Conservation (phyloP, 2,113 vertebrate genomes). For the Phodopus roborovskii region DNA sequence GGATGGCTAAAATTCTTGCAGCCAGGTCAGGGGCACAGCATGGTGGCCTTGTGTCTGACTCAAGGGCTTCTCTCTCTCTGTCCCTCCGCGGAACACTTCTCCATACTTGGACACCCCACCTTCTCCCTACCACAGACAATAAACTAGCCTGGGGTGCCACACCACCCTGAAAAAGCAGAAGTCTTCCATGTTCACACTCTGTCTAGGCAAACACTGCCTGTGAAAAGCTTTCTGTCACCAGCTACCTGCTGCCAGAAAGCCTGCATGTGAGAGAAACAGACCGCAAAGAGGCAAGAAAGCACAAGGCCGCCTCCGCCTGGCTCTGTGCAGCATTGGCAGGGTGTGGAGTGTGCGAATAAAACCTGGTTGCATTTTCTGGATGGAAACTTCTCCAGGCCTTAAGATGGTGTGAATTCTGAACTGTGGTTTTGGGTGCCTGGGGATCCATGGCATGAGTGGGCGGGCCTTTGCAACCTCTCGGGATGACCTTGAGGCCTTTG, state of each 20-base stretch:
- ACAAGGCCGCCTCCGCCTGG: accelerated
- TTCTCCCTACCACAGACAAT: accelerated
- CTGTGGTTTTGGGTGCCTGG: accelerated
- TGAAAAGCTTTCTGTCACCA: accelerated
- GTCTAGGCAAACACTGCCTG: too few relatives aligned
- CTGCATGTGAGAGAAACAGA: not conserved
- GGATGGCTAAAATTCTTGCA: not conserved
- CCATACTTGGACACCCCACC: not conserved
- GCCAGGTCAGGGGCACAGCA: not conserved
- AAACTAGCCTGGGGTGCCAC: not conserved
- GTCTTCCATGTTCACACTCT: not conserved
- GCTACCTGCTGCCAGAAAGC: not conserved
- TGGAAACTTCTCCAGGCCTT: accelerated
- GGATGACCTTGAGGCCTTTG: accelerated
- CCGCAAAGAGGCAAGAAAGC: accelerated
- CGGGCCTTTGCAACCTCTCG: not conserved
- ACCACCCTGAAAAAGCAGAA: not conserved
- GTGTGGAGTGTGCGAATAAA: accelerated
- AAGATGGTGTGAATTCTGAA: accelerated
- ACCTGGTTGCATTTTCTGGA: not conserved
- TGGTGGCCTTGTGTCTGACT: accelerated
- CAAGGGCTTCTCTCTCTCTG: not conserved
- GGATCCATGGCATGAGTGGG: accelerated
- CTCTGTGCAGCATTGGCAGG: not conserved
- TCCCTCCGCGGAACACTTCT: not conserved